Base-by-base conservation (phyloP, 2,113 vertebrate genomes). In the Clarias macrocephalus region DNA sequence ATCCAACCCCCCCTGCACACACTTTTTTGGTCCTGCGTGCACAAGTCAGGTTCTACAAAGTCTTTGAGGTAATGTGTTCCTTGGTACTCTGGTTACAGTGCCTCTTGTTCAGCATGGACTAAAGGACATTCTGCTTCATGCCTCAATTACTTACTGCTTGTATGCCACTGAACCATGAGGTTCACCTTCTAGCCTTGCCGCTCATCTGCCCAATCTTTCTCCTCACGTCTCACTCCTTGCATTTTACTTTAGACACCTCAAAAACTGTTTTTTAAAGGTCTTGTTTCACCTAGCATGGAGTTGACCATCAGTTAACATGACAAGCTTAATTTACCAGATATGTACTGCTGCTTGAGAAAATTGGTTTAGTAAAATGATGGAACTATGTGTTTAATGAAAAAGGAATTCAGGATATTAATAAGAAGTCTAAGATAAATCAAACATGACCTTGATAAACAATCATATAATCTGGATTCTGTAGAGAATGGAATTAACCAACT, bases 41-140 rank as follows among this genome's bases (percentile, higher is more conserved):
- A 88, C 86, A 84, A 68, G 91, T 94, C 90, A 91, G 89, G 90
- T 91, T 91, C 90, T 92, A 90, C 89, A 84, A 86, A 88, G 91
- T 90, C 92, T 94, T 94, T 95, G 94, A 94, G 92, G 87, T 89
- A 79, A 57, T 54, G 68, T 86, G 88, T 89, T 91, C 89, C 91
- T 91, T 92, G 90, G 92, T 72, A 80, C 92, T 95, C 93, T 91
- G 93, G 92, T 95, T 95, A 93, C 93, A 86, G 8, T 21, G 52
- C 85, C 90, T 91, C 92, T 86, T 86, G 88, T 92, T 90, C 65
- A 19, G 84, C 70, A 87, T 77, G 93, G 91, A 91, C 93, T 93
- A 91, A 86, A 88, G 94, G 94, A 93, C 94, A 92, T 72, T 82
- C 81, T 87, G 89, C 90, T 93, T 92, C 87, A 92, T 88, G 89